Conservation (phyloP, 1,140 invertebrate species). For the Tenebrio molitor region DNA sequence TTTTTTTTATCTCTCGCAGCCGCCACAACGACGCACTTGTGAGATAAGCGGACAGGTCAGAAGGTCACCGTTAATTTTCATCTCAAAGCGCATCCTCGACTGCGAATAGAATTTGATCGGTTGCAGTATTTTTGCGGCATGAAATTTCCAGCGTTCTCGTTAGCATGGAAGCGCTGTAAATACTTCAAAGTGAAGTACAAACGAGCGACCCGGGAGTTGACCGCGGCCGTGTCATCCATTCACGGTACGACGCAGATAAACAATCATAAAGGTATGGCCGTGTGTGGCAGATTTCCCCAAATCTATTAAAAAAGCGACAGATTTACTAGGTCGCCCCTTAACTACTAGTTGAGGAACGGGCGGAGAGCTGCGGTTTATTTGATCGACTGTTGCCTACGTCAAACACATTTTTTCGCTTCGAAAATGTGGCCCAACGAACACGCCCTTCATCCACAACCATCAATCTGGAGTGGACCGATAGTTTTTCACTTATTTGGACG, state of each 20-base stretch:
- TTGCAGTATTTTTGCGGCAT: constrained; percentile 11
- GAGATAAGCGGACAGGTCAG: no score
- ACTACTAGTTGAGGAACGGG: not conserved
- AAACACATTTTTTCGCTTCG: no score
- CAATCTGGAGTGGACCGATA: no score
- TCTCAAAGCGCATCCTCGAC: constrained; percentile 1
- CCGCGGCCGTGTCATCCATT: constrained; percentile 49
- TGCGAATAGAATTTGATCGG: no score
- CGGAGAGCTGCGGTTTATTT: not conserved
- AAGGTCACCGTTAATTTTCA: no score
- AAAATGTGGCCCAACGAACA: no score
- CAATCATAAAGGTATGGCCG: constrained; percentile 49
- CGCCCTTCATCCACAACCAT: no score
- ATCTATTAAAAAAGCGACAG: constrained; percentile 17
- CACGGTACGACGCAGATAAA: constrained; percentile 45
- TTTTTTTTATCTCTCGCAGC: no score
- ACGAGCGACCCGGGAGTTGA: constrained; percentile 50
- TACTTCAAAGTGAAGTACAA: constrained; percentile 54
- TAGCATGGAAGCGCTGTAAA: constrained; percentile 48
- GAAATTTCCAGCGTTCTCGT: constrained; percentile 48
- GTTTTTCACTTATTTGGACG: no score
- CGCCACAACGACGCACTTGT: no score
- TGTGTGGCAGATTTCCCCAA: constrained; percentile 28
- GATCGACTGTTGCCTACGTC: not conserved
- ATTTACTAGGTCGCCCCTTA: not conserved